Base-by-base conservation (phyloP, 2,797 vertebrate species). In the Cercopithecus neglectus region DNA sequence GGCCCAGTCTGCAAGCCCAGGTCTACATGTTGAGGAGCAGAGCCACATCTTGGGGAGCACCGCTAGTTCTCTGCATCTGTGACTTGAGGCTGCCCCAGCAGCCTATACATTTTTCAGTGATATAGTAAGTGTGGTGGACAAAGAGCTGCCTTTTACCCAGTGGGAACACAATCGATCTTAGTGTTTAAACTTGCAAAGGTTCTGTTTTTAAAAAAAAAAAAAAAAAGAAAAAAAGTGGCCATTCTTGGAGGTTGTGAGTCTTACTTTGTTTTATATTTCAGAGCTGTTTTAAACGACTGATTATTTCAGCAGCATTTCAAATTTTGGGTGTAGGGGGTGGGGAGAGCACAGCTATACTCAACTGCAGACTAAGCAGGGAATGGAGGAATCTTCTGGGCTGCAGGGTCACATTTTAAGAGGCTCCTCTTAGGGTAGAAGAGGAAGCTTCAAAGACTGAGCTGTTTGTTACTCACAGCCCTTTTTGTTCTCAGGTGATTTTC, bases 401-500 rank as follows among this genome's bases (percentile, higher is more conserved):
- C 14, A 74, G 44, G 28, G 61, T 50, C 70, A 61, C 22, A 21
- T 82, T 94, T 96, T 94, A 44, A 92, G 75, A 61, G 91, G 1
- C 59, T 92, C 76, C 74, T 98, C 89, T 78, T 64, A 61, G 96
- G 94, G 88, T 89, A 46, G 30, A 96, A 97, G 33, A 14, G 9
- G 17, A 76, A 2, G 5, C 41, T 78, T 70, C 88, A 55, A n/a
- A 84, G 41, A 36, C 72, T 44, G n/a, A 41, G 53, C 70, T 78
- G 12, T 57, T 55, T 75, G 5, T 55, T 14, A 24, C 59, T 86
- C 19, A 11, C 41, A 57, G 14, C 17, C 22, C 28, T 21, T n/a
- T 97, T 96, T 44, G 94, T 70, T 98, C 85, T 78, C 82, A 88
- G 0, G 5, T 75, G 80, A 21, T 96, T 98, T 97, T 90, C 91